Evolutionary conservation across 2,888 invertebrate genomes (phyloP).

Genomic region (Lasius platythorax): DNA sequence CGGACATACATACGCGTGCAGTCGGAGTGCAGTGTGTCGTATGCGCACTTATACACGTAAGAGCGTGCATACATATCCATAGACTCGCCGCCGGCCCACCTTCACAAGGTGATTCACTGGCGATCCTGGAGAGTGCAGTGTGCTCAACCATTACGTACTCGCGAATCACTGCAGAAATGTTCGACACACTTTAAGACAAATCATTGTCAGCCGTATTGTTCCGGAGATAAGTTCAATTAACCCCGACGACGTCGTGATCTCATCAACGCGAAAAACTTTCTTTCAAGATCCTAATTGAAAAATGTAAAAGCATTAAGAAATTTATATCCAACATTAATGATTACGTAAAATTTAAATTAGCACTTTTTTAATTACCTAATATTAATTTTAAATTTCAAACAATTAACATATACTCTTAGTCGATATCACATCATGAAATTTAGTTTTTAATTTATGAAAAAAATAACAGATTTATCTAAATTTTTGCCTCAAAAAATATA

Average conservation of each 20-base stretch:
- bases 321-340: background rate
- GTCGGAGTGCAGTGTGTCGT: slow-evolving; percentile 27
- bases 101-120: slow-evolving; percentile 83
- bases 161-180: slow-evolving; percentile 67
- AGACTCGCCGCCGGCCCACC: slow-evolving; percentile 77
- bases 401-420: background rate
- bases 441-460: background rate
- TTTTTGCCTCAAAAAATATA: background rate
- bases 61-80: slow-evolving; percentile 55
- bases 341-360: background rate
- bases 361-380: background rate
- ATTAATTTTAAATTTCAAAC: background rate
- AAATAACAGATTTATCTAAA: background rate
- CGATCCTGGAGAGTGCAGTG: slow-evolving; percentile 71
- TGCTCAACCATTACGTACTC: slow-evolving; percentile 75
- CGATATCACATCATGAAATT: background rate
- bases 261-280: background rate
- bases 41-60: slow-evolving; percentile 61
- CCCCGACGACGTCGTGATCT: background rate
- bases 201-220: slow-evolving; percentile 25
- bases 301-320: background rate
- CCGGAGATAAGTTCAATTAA: background rate
- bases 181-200: slow-evolving; percentile 57
- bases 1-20: slow-evolving; percentile 51
- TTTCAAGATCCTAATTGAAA: background rate